These are phyloP conservation scores for Acridotheres tristis DNA, from an alignment of 2,797 vertebrate species.

Conservation along the genomic window DNA sequence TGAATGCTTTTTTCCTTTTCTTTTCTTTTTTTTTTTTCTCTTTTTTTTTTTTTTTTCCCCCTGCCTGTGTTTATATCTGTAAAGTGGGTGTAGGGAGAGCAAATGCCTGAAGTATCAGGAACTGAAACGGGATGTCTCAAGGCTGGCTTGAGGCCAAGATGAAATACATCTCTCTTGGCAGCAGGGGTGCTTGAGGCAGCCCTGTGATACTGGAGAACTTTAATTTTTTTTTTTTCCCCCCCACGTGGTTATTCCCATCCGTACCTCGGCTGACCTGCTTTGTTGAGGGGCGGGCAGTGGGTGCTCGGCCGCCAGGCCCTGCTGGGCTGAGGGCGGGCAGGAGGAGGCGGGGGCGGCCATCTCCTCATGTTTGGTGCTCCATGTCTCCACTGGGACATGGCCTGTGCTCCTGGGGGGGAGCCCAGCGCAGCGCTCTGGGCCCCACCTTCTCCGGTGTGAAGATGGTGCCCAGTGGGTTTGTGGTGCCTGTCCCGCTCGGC, in stretches of 20 bases:
- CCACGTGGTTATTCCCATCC: background rate
- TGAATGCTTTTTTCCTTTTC: background rate
- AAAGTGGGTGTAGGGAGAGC: conserved; percentile 35
- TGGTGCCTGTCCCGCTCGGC: background rate
- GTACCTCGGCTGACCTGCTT: conserved; percentile 17
- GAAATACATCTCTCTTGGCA: conserved; percentile 65
- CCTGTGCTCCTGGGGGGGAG: accelerated
- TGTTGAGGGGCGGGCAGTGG: accelerated
- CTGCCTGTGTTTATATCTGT: conserved; percentile 17
- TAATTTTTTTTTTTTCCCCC: conserved; percentile 56
- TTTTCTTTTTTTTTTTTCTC: background rate
- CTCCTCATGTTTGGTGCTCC: too few relatives aligned
- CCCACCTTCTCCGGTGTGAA: accelerated
- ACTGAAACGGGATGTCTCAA: conserved; percentile 54
- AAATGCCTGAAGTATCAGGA: conserved; percentile 53
- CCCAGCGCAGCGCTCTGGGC: background rate
- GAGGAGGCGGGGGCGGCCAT: background rate
- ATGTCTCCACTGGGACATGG: too few relatives aligned
- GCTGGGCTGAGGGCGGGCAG: background rate
- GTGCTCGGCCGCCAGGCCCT: accelerated
- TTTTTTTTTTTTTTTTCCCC: background rate
- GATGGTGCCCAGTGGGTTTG: background rate
- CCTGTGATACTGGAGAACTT: conserved; percentile 54
- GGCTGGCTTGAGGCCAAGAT: conserved; percentile 52
- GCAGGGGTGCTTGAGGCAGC: conserved; percentile 49